phyloP scores from a whole-genome alignment of 2,888 invertebrate species.

The Hydriomena furcata region DNA sequence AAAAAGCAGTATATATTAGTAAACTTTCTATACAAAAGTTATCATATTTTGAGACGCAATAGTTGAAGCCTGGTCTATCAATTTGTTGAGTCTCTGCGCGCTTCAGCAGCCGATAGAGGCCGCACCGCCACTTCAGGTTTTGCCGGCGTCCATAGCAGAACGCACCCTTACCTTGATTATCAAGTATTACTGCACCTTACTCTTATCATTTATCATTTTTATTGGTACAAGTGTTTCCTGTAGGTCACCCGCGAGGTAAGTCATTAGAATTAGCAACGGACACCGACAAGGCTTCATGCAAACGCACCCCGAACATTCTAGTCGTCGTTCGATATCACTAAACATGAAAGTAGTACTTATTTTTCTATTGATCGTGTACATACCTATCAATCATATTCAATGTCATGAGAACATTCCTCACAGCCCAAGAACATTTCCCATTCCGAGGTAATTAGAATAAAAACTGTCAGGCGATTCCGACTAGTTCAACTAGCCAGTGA shows the following conservation, averaged over 20 bases:
- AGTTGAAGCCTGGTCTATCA: slow-evolving; percentile 17
- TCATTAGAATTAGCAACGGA: slow-evolving; percentile 36
- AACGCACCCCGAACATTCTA: slow-evolving; percentile 57
- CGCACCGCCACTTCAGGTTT: slow-evolving; percentile 73
- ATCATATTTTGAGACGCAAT: slow-evolving; percentile 14
- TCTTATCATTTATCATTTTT: slow-evolving; percentile 23
- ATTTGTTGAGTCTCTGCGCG: slow-evolving; percentile 48
- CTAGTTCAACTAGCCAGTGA: not conserved
- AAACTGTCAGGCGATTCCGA: too few relatives aligned
- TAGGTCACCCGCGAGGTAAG: slow-evolving; percentile 50
- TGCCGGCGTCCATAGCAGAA: slow-evolving; percentile 69
- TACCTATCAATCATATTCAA: slow-evolving; percentile 39
- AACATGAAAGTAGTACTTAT: slow-evolving; percentile 50
- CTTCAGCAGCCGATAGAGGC: slow-evolving; percentile 71
- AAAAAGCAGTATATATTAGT: not conserved
- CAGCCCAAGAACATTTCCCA: too few relatives aligned
- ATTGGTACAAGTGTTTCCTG: slow-evolving; percentile 42
- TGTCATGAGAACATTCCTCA: not conserved
- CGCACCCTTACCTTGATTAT: slow-evolving; percentile 51
- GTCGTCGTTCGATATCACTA: slow-evolving; percentile 55
- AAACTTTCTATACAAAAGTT: not conserved
- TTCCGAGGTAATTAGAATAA: too few relatives aligned
- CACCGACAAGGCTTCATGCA: slow-evolving; percentile 59
- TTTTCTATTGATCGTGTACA: slow-evolving; percentile 61
- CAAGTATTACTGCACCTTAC: slow-evolving; percentile 7